These are phyloP conservation scores for Whitmania pigra DNA, from an alignment of 1,140 invertebrate species.

Conservation along the genomic window DNA sequence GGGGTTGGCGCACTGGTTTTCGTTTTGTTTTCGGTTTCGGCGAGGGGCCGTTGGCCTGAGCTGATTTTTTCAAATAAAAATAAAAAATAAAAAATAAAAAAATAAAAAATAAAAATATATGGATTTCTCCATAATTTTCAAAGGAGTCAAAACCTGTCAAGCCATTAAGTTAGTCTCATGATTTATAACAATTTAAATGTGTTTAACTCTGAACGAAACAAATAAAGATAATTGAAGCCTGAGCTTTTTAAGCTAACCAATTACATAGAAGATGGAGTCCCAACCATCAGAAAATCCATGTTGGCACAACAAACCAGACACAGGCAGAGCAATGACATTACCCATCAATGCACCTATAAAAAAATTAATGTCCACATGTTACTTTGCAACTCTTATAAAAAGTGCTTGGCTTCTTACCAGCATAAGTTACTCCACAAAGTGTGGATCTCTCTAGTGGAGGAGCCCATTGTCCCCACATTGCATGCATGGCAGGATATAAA, in stretches of 20 bases:
- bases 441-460: conserved; percentile 28
- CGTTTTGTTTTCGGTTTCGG: too few species aligned
- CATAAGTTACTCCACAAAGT: conserved; percentile 28
- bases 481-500: conserved; percentile 28
- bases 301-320: conserved; percentile 40
- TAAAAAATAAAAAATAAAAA: too few species aligned
- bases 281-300: conserved; percentile 54
- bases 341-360: conserved; percentile 41
- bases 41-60: too few species aligned
- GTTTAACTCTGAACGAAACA: too few species aligned
- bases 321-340: conserved; percentile 40
- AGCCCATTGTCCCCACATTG: conserved; percentile 30
- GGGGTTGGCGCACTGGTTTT: too few species aligned
- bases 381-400: neutral
- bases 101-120: too few species aligned
- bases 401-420: conserved; percentile 22
- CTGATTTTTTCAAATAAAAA: too few species aligned
- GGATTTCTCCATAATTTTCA: too few species aligned
- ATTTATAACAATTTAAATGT: too few species aligned
- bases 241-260: conserved; percentile 48
- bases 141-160: too few species aligned
- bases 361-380: conserved; percentile 8
- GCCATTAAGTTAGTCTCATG: too few species aligned
- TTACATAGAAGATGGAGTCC: conserved; percentile 76
- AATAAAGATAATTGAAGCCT: too few species aligned